Evolutionary conservation across 2,113 vertebrate genomes (phyloP).

Genomic region (Pelusios castaneus): DNA sequence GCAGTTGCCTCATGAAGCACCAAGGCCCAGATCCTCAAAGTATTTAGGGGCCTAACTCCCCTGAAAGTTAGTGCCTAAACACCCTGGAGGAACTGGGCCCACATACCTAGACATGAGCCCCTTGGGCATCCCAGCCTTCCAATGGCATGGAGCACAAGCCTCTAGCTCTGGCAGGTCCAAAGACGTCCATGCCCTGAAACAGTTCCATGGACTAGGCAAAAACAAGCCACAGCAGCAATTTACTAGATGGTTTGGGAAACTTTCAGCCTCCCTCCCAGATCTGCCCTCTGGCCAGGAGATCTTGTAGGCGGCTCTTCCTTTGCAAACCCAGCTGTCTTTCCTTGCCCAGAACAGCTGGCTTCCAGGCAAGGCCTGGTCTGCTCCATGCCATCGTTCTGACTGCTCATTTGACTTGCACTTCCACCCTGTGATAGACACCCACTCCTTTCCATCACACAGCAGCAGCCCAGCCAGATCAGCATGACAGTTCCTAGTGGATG

Average conservation of each 20-base stretch:
- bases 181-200: no score
- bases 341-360: not conserved
- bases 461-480: not conserved
- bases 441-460: not conserved
- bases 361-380: not conserved
- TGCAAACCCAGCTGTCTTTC: not conserved
- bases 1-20: not conserved
- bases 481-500: not conserved
- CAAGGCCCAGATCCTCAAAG: not conserved
- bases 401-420: not conserved
- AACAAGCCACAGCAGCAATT: no score
- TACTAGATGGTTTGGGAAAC: no score
- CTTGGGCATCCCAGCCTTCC: no score
- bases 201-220: no score
- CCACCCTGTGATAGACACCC: not conserved
- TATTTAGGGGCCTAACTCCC: not conserved
- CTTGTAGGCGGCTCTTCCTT: not conserved
- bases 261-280: not conserved
- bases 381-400: not conserved
- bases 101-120: no score
- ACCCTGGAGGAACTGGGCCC: not conserved
- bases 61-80: not conserved
- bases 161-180: no score
- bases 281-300: not conserved
- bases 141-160: no score